These are phyloP conservation scores for Apamea monoglypha DNA, from an alignment of 2,888 invertebrate species.

Conservation along the genomic window DNA sequence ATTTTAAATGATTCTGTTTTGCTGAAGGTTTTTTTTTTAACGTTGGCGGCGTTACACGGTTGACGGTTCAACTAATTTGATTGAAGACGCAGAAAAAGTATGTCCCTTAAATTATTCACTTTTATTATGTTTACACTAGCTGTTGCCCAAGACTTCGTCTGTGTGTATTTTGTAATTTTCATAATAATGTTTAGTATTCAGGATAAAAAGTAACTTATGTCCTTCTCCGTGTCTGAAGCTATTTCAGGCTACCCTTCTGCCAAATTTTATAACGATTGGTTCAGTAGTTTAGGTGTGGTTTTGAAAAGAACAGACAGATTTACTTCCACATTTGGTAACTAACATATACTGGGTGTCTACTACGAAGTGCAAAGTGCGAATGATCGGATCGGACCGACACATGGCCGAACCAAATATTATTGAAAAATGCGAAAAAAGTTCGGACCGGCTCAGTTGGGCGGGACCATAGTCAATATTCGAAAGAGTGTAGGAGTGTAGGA, in stretches of 20 bases:
- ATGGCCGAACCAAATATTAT: too few species aligned
- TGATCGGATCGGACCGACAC: too few species aligned
- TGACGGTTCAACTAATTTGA: not conserved
- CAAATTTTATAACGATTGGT: not conserved
- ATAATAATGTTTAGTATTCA: not conserved
- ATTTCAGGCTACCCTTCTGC: not conserved
- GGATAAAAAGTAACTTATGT: not conserved
- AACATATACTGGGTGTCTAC: too few species aligned
- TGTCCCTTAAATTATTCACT: not conserved
- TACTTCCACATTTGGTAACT: not conserved
- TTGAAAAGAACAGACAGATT: not conserved
- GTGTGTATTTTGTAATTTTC: not conserved
- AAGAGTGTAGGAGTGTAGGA: too few species aligned
- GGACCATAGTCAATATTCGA: too few species aligned
- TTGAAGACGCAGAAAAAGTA: not conserved
- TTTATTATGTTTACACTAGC: not conserved
- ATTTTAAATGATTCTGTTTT: slow-evolving; percentile 1
- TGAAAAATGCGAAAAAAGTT: too few species aligned
- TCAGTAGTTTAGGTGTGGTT: too few species aligned
- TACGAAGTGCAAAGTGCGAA: too few species aligned
- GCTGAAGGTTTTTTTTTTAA: not conserved
- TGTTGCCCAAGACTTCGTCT: not conserved
- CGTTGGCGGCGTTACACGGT: not conserved
- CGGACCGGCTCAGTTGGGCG: too few species aligned
- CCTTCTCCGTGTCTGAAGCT: not conserved